Evolutionary conservation across 2,888 invertebrate genomes (phyloP), one percentile per base, ranked within the genome.

Genomic region (Philopedon plagiatum): DNA sequence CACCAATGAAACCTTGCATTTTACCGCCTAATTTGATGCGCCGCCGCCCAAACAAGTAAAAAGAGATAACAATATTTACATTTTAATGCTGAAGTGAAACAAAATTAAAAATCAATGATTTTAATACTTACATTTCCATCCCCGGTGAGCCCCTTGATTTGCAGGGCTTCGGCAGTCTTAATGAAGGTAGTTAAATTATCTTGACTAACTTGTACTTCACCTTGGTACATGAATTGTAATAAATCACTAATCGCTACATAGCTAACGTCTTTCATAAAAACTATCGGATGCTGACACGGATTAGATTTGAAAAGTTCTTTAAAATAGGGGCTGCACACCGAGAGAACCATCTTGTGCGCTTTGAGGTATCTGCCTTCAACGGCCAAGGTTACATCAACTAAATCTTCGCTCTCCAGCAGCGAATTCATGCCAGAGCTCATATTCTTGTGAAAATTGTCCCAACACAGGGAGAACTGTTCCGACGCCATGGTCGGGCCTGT

Each of bases 361-460:
- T 91, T 91, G 62, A 92, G 83, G 78, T 89, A 88, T 83, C 90
- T 88, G 34, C 91, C 92, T 76, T 85, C 85, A 5, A 84, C 84
- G 2, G 86, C 85, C 46, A 86, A 77, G 5, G 86, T 86, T n/a
- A 86, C 85, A 78, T 86, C 86, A n/a, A 86, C 86, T 64, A 86
- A 78, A 76, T 85, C 85, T 78, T 86, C 85, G 69, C 79, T 82
- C 77, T 85, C 83, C 32, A 85, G 73, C 70, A 86, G 74, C 5
- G 84, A 81, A 80, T 91, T 91, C 77, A 92, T 91, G 71, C 91
- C 91, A 81, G 89, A 88, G 78, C 90, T 89, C 80, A 92, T 87
- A 83, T 91, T 92, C 76, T 90, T 90, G 85, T 91, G 91, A 87
- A 91, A 91, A 86, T 91, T 91, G 83, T 91, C 91, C 92, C 92